phyloP scores from a whole-genome alignment of 2,888 invertebrate genomes.

The Acrocyrtus sp. region DNA sequence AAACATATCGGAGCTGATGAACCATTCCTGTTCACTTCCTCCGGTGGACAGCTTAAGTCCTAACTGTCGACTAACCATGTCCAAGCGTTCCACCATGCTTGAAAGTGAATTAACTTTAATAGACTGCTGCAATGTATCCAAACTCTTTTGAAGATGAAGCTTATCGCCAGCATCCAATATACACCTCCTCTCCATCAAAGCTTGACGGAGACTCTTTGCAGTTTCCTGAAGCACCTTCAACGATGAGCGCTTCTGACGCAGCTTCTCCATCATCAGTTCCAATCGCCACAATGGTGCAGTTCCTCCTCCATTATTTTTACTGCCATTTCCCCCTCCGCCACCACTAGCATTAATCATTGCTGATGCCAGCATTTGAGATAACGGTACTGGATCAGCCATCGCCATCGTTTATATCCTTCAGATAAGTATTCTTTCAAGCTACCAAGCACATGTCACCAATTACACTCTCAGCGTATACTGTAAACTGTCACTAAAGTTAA shows the following conservation, averaged over 20 bases:
- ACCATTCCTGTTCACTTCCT: slow-evolving; percentile 81
- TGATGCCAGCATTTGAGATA: slow-evolving; percentile 35
- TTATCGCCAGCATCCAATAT: slow-evolving; percentile 87
- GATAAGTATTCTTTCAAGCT: too few species aligned
- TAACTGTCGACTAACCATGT: slow-evolving; percentile 89
- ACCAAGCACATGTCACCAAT: too few species aligned
- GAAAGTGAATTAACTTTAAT: slow-evolving; percentile 92
- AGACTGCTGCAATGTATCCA: slow-evolving; percentile 92
- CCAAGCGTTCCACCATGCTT: slow-evolving; percentile 90
- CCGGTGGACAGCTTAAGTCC: slow-evolving; percentile 90
- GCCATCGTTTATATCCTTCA: too few species aligned
- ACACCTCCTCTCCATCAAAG: slow-evolving; percentile 88
- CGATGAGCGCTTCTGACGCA: slow-evolving; percentile 84
- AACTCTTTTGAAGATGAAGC: slow-evolving; percentile 85
- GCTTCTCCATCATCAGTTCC: slow-evolving; percentile 88
- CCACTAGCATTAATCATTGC: slow-evolving; percentile 16
- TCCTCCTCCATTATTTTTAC: neutral
- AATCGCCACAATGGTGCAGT: slow-evolving; percentile 59
- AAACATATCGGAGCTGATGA: slow-evolving; percentile 97
- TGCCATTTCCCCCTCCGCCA: neutral
- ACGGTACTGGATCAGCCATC: slow-evolving; percentile 4
- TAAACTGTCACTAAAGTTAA: too few species aligned
- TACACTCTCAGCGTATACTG: too few species aligned
- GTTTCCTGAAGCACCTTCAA: slow-evolving; percentile 86
- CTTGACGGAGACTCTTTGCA: slow-evolving; percentile 87